Conservation (phyloP, 2,113 vertebrate genomes). For the Scortum barcoo region DNA sequence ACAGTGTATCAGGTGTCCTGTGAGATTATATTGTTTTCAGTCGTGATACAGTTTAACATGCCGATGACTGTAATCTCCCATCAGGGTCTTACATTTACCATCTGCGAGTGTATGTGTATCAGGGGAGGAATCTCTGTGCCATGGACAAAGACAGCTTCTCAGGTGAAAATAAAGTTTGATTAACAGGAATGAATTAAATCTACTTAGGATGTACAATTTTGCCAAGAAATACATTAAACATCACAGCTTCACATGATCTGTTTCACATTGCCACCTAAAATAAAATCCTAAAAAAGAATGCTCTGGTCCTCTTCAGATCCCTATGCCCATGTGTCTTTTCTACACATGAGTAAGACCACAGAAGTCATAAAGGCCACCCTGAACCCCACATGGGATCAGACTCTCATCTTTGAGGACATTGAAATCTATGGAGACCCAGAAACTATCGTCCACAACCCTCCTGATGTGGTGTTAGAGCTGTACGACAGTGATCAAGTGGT, state of each 20-base stretch:
- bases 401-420: slow-evolving; percentile 94
- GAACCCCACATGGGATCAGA: slow-evolving; percentile 98
- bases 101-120: slow-evolving; percentile 96
- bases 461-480: slow-evolving; percentile 90
- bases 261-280: not conserved
- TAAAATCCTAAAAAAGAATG: not conserved
- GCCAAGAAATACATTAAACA: not conserved
- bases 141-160: slow-evolving; percentile 99
- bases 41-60: not conserved
- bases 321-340: slow-evolving; percentile 95
- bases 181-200: not conserved
- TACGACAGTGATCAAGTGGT: slow-evolving; percentile 97
- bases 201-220: not conserved
- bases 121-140: slow-evolving; percentile 92
- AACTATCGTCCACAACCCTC: slow-evolving; percentile 86
- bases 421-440: slow-evolving; percentile 93
- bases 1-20: not conserved
- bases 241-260: not conserved
- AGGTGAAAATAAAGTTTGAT: slow-evolving; percentile 82
- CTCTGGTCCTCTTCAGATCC: slow-evolving; percentile 87
- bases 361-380: slow-evolving; percentile 91
- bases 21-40: slow-evolving; percentile 11
- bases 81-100: slow-evolving; percentile 91
- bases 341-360: slow-evolving; percentile 96
- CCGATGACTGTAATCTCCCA: slow-evolving; percentile 50